Evolutionary conservation across 2,797 vertebrate genomes (phyloP).

Genomic region (Periparus ater): DNA sequence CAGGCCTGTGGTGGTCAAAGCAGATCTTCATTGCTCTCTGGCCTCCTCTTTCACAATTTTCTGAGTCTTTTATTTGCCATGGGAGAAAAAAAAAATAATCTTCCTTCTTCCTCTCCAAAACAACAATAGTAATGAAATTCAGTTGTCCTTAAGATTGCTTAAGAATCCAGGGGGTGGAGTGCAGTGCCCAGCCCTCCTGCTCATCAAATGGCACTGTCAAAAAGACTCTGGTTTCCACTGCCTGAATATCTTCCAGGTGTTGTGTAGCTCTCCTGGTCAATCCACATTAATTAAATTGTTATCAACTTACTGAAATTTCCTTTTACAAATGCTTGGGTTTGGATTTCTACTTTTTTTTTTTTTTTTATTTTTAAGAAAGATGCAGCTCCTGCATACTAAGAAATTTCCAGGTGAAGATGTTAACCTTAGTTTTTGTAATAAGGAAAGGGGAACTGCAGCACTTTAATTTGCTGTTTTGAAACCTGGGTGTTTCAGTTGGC

Average conservation of each 20-base stretch:
- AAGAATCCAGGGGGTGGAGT: background rate
- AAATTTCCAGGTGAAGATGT: background rate
- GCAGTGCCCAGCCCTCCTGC: background rate
- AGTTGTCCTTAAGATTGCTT: background rate
- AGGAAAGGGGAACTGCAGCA: background rate
- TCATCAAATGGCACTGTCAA: background rate
- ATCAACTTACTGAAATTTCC: background rate
- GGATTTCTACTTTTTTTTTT: background rate
- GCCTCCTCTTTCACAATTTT: background rate
- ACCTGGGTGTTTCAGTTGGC: background rate
- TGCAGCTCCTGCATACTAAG: background rate
- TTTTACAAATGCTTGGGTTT: background rate
- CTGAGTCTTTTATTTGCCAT: background rate
- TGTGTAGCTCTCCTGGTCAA: background rate
- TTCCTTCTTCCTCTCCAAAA: background rate
- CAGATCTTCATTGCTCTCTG: background rate
- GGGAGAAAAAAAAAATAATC: background rate
- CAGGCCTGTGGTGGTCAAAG: background rate
- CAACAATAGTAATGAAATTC: background rate
- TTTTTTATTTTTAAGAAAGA: background rate
- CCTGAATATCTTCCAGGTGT: background rate
- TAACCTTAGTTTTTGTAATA: background rate
- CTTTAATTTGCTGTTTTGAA: conserved; percentile 3
- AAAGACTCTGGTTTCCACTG: background rate
- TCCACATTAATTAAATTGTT: background rate